Base-by-base conservation (phyloP, 2,797 vertebrate species). In the Spatula versicolor region DNA sequence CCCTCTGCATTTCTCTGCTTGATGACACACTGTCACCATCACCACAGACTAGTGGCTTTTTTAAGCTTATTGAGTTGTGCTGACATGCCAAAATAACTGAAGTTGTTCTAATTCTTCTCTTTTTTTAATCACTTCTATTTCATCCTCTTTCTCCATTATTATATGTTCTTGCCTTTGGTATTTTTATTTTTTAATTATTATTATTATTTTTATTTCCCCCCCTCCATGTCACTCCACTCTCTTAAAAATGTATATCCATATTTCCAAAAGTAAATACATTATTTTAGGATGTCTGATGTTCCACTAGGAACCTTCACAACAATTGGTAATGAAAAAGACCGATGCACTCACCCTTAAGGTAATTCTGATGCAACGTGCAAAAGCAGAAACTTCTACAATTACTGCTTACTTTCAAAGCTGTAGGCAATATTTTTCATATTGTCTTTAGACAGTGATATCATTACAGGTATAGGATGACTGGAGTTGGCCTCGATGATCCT, bases 1-100 rank as follows among this genome's bases (percentile, higher is more conserved):
- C 76, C 71, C 90, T 97, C 93, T 96, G 59, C 79, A 63, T 96
- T 74, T 92, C 83, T 96, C 80, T 92, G 83, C 80, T 84, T 91
- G 74, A 95, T 94, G 77, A 92, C 75, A 39, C 73, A 37, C 75
- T 92, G 43, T 87, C 88, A 63, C 83, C 75, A 46, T 77, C 82
- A 91, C 71, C 73, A 86, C 60, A 90, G 52, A 37, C 35, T 74
- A 76, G 14, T 67, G 23, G 74, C 37, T 94, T 33, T 71, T 91
- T 94, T 81, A 68, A 91, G 11, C 64, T 50, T 79, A 66, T 33
- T n/a, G 17, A 77, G 54, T 60, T 88, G 41, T 58, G 22, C 35
- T 1, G 3, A 73, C 1, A 0, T 69, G 55, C 46, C 83, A 41
- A 80, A 92, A 79, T 86, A 31, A 25, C 41, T 54, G n/a, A 79